These are phyloP conservation scores for Hippocampus kuda DNA, from an alignment of 2,797 vertebrate species.

Conservation along the genomic window DNA sequence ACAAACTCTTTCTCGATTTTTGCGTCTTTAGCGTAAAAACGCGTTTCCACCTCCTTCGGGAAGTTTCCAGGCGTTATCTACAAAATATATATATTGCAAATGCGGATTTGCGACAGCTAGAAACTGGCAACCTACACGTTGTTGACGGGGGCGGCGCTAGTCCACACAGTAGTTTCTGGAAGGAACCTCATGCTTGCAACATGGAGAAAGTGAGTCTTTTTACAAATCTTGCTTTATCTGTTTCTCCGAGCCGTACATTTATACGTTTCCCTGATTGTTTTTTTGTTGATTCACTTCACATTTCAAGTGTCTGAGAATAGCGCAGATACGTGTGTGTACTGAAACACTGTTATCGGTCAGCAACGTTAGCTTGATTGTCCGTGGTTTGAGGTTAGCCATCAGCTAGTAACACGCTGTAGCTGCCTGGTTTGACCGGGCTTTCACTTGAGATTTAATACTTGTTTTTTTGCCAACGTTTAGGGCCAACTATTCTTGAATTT, in stretches of 20 bases:
- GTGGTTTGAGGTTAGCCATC: constrained; percentile 29
- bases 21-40: no score
- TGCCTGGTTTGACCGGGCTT: neutral
- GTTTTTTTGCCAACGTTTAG: neutral
- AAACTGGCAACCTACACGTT: neutral
- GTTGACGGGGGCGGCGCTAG: constrained; percentile 49
- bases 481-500: neutral
- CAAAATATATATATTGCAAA: neutral
- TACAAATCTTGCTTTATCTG: constrained; percentile 1
- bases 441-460: neutral
- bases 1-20: neutral
- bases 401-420: constrained; percentile 17
- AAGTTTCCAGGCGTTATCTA: neutral
- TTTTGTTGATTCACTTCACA: fast-evolving
- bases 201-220: constrained; percentile 73
- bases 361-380: constrained; percentile 27
- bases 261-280: no score
- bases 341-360: constrained; percentile 6
- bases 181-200: constrained; percentile 69
- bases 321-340: neutral
- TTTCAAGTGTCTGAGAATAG: neutral
- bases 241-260: neutral
- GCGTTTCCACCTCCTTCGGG: neutral
- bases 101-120: neutral
- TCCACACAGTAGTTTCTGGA: constrained; percentile 70